phyloP scores from a whole-genome alignment of 1,140 invertebrate genomes.

The Drosophila fuyamai region DNA sequence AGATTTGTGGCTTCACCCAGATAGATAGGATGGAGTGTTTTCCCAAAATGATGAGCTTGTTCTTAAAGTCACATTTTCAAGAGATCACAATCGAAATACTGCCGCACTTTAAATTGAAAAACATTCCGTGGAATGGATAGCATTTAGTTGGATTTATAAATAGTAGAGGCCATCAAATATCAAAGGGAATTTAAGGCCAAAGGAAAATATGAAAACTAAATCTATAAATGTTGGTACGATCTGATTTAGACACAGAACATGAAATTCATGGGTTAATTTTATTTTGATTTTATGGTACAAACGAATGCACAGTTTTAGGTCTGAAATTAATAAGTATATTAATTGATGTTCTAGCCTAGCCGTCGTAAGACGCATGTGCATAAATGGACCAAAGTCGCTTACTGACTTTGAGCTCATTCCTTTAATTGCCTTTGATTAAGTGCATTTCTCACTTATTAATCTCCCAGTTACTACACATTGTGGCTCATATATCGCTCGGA shows the following conservation, averaged over 20 bases:
- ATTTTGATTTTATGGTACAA: too few relatives aligned
- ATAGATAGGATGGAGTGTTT: background rate
- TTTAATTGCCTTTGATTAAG: conserved; percentile 4
- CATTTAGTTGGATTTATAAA: background rate
- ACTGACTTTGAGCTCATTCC: background rate
- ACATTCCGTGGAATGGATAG: background rate
- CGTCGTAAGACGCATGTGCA: too few relatives aligned
- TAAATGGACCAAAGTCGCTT: conserved; percentile 13
- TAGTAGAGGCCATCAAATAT: background rate
- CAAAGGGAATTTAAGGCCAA: background rate
- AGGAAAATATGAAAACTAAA: too few relatives aligned
- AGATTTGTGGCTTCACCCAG: conserved; percentile 8
- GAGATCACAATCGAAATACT: conserved; percentile 3
- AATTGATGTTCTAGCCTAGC: too few relatives aligned
- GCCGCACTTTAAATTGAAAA: background rate
- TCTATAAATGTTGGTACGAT: too few relatives aligned
- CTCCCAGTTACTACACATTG: background rate
- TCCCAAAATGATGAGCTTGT: background rate
- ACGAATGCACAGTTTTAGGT: too few relatives aligned
- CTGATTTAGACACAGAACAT: too few relatives aligned
- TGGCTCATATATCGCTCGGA: background rate
- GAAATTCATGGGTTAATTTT: too few relatives aligned
- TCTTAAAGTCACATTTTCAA: background rate
- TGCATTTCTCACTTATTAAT: background rate
- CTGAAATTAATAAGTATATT: too few relatives aligned